Base-by-base conservation (phyloP, 2,113 vertebrate species). In the Semnopithecus entellus region DNA sequence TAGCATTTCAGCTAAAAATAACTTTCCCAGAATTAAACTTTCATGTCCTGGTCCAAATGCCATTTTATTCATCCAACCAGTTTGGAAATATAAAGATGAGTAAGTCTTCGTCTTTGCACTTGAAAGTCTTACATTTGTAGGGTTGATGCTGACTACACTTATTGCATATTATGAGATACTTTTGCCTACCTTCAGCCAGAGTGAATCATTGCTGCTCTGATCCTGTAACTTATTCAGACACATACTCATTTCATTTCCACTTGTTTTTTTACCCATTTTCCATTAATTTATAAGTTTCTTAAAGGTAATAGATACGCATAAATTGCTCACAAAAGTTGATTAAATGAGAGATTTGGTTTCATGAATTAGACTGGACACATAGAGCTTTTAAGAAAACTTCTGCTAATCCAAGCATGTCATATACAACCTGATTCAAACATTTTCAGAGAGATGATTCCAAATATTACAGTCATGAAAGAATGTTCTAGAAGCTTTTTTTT, bases 1-100 rank as follows among this genome's bases (percentile, higher is more conserved):
- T 75, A n/a, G 64, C 45, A 84, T 95, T 96, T 96, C 64, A 92
- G 3, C 25, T 48, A 18, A 12, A 88, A 93, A 66, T 73, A 79
- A 73, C 2, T 88, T 91, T 27, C 48, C 61, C 70, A 50, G 88
- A 83, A 91, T 68, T 70, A 78, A 72, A 83, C 18, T 83, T 93
- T 91, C n/a, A 88, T n/a, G 25, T 57, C 72, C 22, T 4, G 57
- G 30, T 91, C 11, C n/a, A 88, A 90, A 91, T 87, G 40, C 55
- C 7, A 30, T 96, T 94, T 91, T 73, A 94, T 52, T 68, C 23
- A 95, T 70, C 12, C 16, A 50, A 18, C 32, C 27, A 76, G 5
- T 52, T 48, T 87, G n/a, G 17, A 82, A 13, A 50, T 52, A 61
- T 2, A 70, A 82, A 82, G 23, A 87, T 84, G 35, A 88, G n/a